A percentile compares a stretch with the other conserved stretches of the same genome.
Conservation (phyloP, 2,113 vertebrate species). For the Sylvilagus bachmani region DNA sequence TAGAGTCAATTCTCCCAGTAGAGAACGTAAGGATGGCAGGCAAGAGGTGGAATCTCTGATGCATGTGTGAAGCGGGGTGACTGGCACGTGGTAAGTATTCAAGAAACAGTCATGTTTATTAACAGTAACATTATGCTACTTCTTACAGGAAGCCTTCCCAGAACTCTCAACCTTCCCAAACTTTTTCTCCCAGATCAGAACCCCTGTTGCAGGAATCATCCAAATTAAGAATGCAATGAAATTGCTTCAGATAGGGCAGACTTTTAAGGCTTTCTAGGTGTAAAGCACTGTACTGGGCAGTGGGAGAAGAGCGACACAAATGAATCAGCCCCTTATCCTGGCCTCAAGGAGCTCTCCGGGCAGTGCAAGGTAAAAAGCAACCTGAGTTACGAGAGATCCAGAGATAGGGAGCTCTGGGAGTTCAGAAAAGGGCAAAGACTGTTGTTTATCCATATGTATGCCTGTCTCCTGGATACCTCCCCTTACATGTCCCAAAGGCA, state of each 20-base stretch:
- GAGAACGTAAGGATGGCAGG: not conserved
- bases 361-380: constrained; percentile 53
- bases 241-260: constrained; percentile 42
- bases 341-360: constrained; percentile 12
- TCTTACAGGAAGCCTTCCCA: constrained; percentile 70
- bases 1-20: constrained; percentile 8
- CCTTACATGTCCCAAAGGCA: constrained; percentile 65
- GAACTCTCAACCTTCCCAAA: constrained; percentile 40
- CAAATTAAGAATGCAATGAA: constrained; percentile 43
- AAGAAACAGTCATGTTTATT: constrained; percentile 59
- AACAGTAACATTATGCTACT: constrained; percentile 49
- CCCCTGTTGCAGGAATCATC: constrained; percentile 10
- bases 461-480: constrained; percentile 71
- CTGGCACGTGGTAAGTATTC: not conserved
- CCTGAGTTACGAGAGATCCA: constrained; percentile 11
- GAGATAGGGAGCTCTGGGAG: constrained; percentile 55
- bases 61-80: not conserved
- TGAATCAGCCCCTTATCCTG: constrained; percentile 30
- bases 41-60: constrained; percentile 28
- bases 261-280: not conserved
- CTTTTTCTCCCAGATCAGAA: not conserved
- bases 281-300: not conserved
- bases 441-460: constrained; percentile 73
- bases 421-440: constrained; percentile 60
- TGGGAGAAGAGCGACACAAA: constrained; percentile 15